Base-by-base conservation (phyloP, 2,888 invertebrate genomes). In the Eurytoma californica region DNA sequence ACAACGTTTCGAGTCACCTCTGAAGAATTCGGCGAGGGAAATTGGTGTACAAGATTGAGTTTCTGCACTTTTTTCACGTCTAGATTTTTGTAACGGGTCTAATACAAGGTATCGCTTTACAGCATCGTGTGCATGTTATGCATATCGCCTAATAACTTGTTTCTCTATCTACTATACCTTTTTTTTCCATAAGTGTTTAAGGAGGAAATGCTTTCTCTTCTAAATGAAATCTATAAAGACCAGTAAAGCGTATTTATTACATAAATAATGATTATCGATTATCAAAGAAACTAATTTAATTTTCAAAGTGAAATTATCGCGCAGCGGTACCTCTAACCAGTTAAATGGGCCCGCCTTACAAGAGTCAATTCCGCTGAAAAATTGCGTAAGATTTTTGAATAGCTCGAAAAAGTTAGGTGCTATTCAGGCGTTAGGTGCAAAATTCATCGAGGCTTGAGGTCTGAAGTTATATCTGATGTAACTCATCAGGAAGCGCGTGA, bases 391-490 rank as follows among this genome's bases (percentile, higher is more conserved):
- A 39, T 30, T 39, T 4, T 4, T 9, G 20, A 53, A 75, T 75
- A 3, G 18, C 18, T 58, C 1, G 60, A 51, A 24, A 67, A 30
- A 63, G 9, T 57, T 20, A 51, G 57, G 9, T 9, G 30, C 18
- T 60, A 60, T 63, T 28, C 30, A 51, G 60, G 14, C n/a, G 51
- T 12, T 24, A 20, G 13, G 63, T 24, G 16, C 4, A n/a, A 58
- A 72, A 61, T 67, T 20, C 39, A 67, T 28, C 70, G 3, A 55
- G 73, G 39, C 57, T 7, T 1, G 53, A 53, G 24, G 39, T 28
- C 24, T 12, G 13, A 30, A 12, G 69, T 80, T 77, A 80, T 69
- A 39, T 14, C 63, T 77, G 80, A 80, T 69, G 80, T 80, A 80
- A 80, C 47, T 13, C 16, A 57, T 63, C 51, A 68, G 76, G 61